phyloP scores from a whole-genome alignment of 2,888 invertebrate species.

The Sussaba pulchella region DNA sequence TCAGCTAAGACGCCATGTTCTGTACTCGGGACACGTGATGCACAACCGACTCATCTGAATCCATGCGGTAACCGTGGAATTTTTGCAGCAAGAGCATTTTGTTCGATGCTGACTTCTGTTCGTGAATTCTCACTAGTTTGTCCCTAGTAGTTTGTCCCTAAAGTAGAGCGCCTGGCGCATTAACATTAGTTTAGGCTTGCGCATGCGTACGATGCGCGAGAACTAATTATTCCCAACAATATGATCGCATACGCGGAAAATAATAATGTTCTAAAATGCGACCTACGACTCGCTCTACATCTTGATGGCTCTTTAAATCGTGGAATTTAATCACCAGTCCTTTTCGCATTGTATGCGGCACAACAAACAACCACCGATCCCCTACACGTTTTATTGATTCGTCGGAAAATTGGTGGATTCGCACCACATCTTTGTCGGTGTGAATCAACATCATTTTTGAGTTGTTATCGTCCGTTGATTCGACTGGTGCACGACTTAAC shows the following conservation, averaged over 20 bases:
- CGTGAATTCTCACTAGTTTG: constrained; percentile 5
- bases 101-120: constrained; percentile 12
- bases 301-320: constrained; percentile 63
- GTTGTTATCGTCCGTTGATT: too few relatives aligned
- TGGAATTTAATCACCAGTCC: constrained; percentile 38
- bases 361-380: constrained; percentile 19
- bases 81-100: neutral
- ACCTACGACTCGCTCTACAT: constrained; percentile 55
- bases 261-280: constrained; percentile 49
- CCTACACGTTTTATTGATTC: too few relatives aligned
- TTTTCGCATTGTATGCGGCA: constrained; percentile 53
- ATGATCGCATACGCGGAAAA: constrained; percentile 61
- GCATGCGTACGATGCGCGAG: too few relatives aligned
- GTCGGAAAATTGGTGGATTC: too few relatives aligned
- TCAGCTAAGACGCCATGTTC: constrained; percentile 61
- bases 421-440: too few relatives aligned
- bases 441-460: too few relatives aligned
- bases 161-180: too few relatives aligned
- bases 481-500: neutral
- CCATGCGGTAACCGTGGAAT: constrained; percentile 3
- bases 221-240: constrained; percentile 57
- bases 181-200: too few relatives aligned
- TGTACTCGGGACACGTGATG: constrained; percentile 72
- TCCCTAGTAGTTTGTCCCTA: too few relatives aligned
- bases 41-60: constrained; percentile 64